Evolutionary conservation across 2,888 invertebrate genomes (phyloP).

Genomic region (Clitarchus hookeri): DNA sequence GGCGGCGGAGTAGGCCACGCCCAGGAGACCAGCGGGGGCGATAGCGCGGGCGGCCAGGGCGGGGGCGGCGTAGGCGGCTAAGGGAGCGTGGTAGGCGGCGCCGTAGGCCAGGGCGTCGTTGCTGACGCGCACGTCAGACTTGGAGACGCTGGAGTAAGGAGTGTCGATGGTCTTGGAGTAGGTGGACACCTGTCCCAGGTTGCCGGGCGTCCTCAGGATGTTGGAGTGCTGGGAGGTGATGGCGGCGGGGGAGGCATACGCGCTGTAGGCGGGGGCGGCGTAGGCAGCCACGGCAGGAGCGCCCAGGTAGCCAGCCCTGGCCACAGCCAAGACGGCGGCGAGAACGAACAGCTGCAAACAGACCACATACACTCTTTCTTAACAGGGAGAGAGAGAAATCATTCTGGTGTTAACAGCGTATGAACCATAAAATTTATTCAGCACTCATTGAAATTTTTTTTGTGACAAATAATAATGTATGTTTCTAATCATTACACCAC

Average conservation of each 20-base stretch:
- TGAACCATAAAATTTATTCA: too few relatives aligned
- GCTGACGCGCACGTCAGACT: slow-evolving; percentile 44
- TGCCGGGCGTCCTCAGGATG: slow-evolving; percentile 44
- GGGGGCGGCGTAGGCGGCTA: slow-evolving; percentile 37
- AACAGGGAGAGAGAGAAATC: too few relatives aligned
- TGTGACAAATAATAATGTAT: too few relatives aligned
- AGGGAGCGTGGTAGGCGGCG: slow-evolving; percentile 38
- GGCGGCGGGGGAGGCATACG: slow-evolving; percentile 40
- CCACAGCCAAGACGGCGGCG: too few relatives aligned
- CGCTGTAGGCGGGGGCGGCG: slow-evolving; percentile 29
- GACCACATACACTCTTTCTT: too few relatives aligned
- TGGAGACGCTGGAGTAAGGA: slow-evolving; percentile 45
- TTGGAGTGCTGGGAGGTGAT: slow-evolving; percentile 43
- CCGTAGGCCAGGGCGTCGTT: slow-evolving; percentile 45
- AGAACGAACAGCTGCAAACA: too few relatives aligned
- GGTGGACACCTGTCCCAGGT: slow-evolving; percentile 44
- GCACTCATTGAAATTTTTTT: too few relatives aligned
- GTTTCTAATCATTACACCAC: too few relatives aligned
- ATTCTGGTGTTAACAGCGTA: too few relatives aligned
- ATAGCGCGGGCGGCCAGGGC: slow-evolving; percentile 21
- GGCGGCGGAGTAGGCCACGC: slow-evolving; percentile 17
- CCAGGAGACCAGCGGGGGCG: slow-evolving; percentile 34
- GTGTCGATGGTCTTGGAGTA: slow-evolving; percentile 45
- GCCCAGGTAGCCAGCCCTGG: not conserved
- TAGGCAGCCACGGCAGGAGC: not conserved